These are phyloP conservation scores for Nanorana parkeri DNA, from an alignment of 2,113 vertebrate species.

Conservation along the genomic window DNA sequence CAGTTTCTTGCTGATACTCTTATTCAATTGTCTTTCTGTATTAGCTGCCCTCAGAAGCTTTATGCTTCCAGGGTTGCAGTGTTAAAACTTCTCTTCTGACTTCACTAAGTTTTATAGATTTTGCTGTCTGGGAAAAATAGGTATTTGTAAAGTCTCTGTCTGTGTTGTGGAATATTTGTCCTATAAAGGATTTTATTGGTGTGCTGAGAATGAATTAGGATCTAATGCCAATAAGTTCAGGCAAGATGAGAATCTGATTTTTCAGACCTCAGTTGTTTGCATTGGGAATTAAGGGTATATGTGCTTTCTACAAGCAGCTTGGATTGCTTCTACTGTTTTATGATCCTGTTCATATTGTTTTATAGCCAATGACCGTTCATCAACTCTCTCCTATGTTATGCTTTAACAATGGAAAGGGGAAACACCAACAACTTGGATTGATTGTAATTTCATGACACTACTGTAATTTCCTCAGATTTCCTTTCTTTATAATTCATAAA, in stretches of 20 bases:
- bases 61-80: slow-evolving; percentile 41
- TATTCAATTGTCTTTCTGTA: slow-evolving; percentile 44
- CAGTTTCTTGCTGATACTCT: slow-evolving; percentile 14
- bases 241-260: slow-evolving; percentile 46
- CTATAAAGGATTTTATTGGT: slow-evolving; percentile 53
- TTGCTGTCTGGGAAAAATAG: slow-evolving; percentile 46
- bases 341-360: slow-evolving; percentile 54
- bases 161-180: slow-evolving; percentile 47
- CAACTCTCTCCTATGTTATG: slow-evolving; percentile 30
- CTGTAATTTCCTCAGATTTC: slow-evolving; percentile 24
- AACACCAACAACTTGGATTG: slow-evolving; percentile 20
- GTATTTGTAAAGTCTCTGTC: slow-evolving; percentile 45
- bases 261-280: slow-evolving; percentile 45
- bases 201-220: slow-evolving; percentile 45
- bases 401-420: slow-evolving; percentile 48
- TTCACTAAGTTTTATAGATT: slow-evolving; percentile 55
- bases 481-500: slow-evolving; percentile 16
- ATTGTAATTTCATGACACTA: slow-evolving; percentile 32
- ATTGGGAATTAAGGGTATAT: slow-evolving; percentile 40
- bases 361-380: slow-evolving; percentile 48
- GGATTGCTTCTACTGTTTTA: slow-evolving; percentile 36
- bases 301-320: slow-evolving; percentile 22
- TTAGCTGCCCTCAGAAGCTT: slow-evolving; percentile 20
- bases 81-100: slow-evolving; percentile 52
- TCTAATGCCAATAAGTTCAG: slow-evolving; percentile 35